Base-by-base conservation (phyloP, 2,113 vertebrate species). In the Brevimyrus niger region DNA sequence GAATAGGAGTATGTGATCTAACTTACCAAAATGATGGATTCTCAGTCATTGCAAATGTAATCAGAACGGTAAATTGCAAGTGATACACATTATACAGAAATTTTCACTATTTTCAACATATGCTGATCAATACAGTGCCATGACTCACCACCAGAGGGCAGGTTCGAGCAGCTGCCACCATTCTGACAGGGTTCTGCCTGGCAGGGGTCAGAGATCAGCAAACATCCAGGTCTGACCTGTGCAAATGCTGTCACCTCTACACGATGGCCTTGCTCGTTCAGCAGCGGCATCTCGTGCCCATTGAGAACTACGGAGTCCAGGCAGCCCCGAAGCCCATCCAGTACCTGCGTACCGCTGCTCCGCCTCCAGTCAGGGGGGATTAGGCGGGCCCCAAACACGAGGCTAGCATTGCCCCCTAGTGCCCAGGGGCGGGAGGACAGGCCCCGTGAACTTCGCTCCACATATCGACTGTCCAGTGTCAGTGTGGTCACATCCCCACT, bases 361-460 rank as follows among this genome's bases (percentile, higher is more conserved):
- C 42, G 95, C 95, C 90, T 95, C 92, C 95, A 31, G 0, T 94
- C 94, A 0, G 94, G 95, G 0, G 96, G 96, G 76, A 97, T 97
- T 61, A 99, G 98, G 91, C 97, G 96, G 7, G 98, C 98, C 0
- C 98, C 98, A 0, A 99, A 97, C 93, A 98, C 99, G 93, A 99
- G 94, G 0, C 96, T 95, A 0, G 96, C 97, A 0, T 98, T 97
- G 0, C 96, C 93, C 90, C 95, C 96, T 90, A 97, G 95, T 0
- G 96, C 96, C 96, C 98, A 98, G 87, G 98, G 97, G 87, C 97
- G 97, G 65, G 97, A 95, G 0, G 98, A 97, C 0, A 97, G 96
- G 80, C 96, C 94, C 92, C 0, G 94, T 94, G 94, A 91, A 23
- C 97, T 97, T 21, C 98, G 96, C 91, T 99, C 98, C 93, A 99